Evolutionary conservation across 2,888 invertebrate genomes (phyloP).

Genomic region (Epsilonema sp.): DNA sequence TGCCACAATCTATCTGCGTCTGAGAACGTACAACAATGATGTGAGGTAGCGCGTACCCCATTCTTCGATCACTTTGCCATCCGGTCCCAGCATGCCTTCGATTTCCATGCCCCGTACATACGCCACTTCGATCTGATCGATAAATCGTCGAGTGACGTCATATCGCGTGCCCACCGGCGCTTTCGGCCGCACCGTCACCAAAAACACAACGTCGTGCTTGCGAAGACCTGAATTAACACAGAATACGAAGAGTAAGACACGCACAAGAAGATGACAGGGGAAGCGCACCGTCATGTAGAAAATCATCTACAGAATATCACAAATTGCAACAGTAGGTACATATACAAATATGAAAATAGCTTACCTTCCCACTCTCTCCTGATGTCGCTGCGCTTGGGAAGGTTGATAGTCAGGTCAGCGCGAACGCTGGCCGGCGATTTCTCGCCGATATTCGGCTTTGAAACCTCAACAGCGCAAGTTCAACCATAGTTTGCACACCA

Average conservation of each 20-base stretch:
- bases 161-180: constrained; percentile 50
- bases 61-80: constrained; percentile 87
- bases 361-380: constrained; percentile 79
- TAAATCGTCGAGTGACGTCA: constrained; percentile 16
- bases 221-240: constrained; percentile 41
- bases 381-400: constrained; percentile 71
- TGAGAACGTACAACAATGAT: too few species aligned
- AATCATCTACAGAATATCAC: too few species aligned
- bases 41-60: too few species aligned
- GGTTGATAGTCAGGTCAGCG: constrained; percentile 76
- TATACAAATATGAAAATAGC: neutral
- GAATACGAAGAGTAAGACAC: neutral
- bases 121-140: constrained; percentile 46
- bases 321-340: neutral
- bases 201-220: constrained; percentile 92
- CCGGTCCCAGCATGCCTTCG: constrained; percentile 87
- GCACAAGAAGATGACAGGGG: neutral
- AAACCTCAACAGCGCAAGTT: constrained; percentile 37
- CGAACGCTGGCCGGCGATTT: constrained; percentile 81
- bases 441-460: constrained; percentile 48
- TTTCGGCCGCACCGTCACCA: constrained; percentile 69
- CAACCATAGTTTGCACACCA: too few species aligned
- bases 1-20: too few species aligned
- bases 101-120: constrained; percentile 92
- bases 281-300: neutral